A percentile compares a stretch with the other conserved stretches of the same genome.
These are phyloP conservation scores for Alosa sapidissima DNA, from an alignment of 2,797 vertebrate species.

Conservation along the genomic window DNA sequence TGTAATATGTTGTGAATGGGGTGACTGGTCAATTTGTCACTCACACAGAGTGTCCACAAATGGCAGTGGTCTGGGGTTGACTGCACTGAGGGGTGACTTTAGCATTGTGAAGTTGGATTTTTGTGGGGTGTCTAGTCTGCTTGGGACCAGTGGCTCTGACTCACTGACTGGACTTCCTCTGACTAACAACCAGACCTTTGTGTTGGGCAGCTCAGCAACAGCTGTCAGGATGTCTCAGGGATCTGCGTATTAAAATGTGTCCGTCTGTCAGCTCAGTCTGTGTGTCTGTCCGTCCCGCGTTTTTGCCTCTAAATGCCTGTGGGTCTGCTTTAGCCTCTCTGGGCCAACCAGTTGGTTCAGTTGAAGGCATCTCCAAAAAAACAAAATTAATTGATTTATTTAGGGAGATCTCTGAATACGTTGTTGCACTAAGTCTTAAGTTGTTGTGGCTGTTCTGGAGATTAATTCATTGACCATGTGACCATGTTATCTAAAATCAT, in stretches of 20 bases:
- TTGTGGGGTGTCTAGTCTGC: conserved; percentile 49
- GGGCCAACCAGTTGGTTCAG: not conserved
- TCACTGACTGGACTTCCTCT: conserved; percentile 37
- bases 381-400: not conserved
- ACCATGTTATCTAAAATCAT: not conserved
- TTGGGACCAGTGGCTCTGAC: conserved; percentile 50
- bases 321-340: not conserved
- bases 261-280: conserved; percentile 53
- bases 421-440: not conserved
- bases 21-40: not conserved
- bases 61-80: not conserved
- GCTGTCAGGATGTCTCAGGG: conserved; percentile 76
- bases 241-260: conserved; percentile 57
- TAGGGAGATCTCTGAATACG: not conserved
- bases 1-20: not conserved
- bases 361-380: not conserved
- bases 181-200: conserved; percentile 67
- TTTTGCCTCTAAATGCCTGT: conserved; percentile 32
- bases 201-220: conserved; percentile 66
- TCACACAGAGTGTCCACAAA: not conserved
- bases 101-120: not conserved
- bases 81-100: not conserved
- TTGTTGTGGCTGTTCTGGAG: not conserved
- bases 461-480: not conserved
- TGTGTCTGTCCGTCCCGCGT: conserved; percentile 50